phyloP scores from a whole-genome alignment of 1,140 invertebrate genomes.

The Drosophila kanapiae region DNA sequence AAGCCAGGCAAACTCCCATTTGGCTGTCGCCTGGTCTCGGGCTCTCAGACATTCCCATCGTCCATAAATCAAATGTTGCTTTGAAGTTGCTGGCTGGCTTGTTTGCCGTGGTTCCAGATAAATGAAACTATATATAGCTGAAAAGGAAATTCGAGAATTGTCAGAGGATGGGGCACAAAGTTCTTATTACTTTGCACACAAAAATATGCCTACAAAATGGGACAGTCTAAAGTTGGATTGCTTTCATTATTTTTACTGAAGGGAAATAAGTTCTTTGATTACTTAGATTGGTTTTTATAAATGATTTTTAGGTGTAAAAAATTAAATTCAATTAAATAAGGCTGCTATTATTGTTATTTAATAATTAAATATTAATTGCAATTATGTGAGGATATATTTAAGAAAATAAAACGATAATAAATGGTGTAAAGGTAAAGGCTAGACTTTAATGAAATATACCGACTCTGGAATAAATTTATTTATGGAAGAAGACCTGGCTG shows the following conservation, averaged over 20 bases:
- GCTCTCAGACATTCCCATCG: conserved; percentile 47
- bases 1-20: conserved; percentile 21
- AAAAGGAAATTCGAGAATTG: conserved; percentile 5
- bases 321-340: neutral
- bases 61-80: conserved; percentile 80
- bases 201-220: neutral
- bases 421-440: no score
- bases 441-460: no score
- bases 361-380: no score
- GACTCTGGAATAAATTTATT: no score
- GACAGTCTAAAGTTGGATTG: neutral
- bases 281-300: neutral
- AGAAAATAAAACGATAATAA: no score
- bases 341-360: no score
- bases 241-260: neutral
- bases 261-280: neutral
- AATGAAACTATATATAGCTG: conserved; percentile 70
- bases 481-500: no score
- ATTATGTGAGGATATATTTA: no score
- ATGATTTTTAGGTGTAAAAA: neutral
- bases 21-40: conserved; percentile 6
- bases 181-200: conserved; percentile 13
- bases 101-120: conserved; percentile 50
- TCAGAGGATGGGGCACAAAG: conserved; percentile 1
- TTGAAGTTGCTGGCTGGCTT: conserved; percentile 67